Evolutionary conservation across 2,888 invertebrate species (phyloP), one percentile per base, ranked within the genome.

Genomic region (Catonia carolina): DNA sequence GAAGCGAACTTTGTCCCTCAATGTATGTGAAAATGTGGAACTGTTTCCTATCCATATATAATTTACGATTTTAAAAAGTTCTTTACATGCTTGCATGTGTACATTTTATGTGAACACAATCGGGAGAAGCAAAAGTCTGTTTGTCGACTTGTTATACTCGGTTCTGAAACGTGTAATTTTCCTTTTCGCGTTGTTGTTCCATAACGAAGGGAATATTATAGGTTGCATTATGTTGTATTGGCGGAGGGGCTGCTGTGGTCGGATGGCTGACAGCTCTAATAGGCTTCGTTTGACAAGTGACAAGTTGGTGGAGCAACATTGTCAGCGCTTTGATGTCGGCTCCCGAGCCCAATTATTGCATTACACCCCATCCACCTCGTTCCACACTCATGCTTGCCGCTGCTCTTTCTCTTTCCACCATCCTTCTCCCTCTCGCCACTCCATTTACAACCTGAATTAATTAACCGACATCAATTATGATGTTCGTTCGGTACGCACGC

Each of bases 281-380:
- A 31, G 31, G 49, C 49, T 31, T 33, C 33, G 49, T 31, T 49
- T 37, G 51, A 20, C 51, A 51, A 36, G 51, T 22, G 51, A 37
- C 51, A 37, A 36, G 17, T 36, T 50, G 15, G 36, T 36, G 23
- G 36, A 18, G 37, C 51, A 51, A 37, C 51, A 41, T 41, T 41
- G 41, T 41, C 41, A 41, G 41, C 35, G 51, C 51, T 20, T 18
- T 37, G 37, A 36, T 37, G 20, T 20, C 22, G 17, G 20, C 36
- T 35, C 36, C 37, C 35, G 20, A 42, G 53, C 33, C 56, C 57
- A 57, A 57, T 57, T 57, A 57, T 53, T 57, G 48, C 51, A 48
- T 55, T 55, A 55, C 36, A 37, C 42, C 33, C 31, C 41, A 41
- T 41, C 17, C 41, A 6, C 2, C 20, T 14, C 41, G 5, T 20